A percentile compares a stretch with the other conserved stretches of the same genome.
Evolutionary conservation across 2,888 invertebrate species (phyloP).

Genomic region (Ectemnius cavifrons): DNA sequence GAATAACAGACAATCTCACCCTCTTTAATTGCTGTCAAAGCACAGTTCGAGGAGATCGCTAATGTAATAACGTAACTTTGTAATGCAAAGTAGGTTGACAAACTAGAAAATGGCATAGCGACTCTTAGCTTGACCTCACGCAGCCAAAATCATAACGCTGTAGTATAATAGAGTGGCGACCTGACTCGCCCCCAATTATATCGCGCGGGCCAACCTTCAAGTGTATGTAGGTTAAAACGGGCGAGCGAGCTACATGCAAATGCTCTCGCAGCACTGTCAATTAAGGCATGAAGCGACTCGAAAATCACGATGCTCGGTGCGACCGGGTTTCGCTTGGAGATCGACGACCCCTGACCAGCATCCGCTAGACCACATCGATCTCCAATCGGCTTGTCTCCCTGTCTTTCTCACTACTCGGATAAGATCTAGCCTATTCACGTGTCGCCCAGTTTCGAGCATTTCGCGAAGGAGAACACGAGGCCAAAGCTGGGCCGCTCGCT

Average conservation of each 20-base stretch:
- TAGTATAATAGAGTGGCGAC: constrained; percentile 40
- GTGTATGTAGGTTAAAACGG: constrained; percentile 40
- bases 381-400: not conserved
- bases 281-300: constrained; percentile 22
- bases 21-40: too few species aligned
- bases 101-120: constrained; percentile 24
- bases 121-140: constrained; percentile 3
- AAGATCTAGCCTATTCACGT: constrained; percentile 7
- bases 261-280: constrained; percentile 40
- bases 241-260: constrained; percentile 38
- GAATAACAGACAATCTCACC: too few species aligned
- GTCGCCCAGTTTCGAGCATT: not conserved
- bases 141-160: constrained; percentile 21
- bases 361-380: not conserved
- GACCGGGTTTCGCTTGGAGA: not conserved
- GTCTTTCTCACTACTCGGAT: not conserved
- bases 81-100: constrained; percentile 8
- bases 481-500: not conserved
- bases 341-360: not conserved
- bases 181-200: constrained; percentile 39
- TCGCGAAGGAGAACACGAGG: not conserved
- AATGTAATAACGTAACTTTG: too few species aligned
- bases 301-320: constrained; percentile 27
- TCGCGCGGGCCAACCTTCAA: constrained; percentile 22
- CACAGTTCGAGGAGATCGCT: too few species aligned